Conservation (phyloP, 2,113 vertebrate genomes). For the Hippoglossus stenolepis region DNA sequence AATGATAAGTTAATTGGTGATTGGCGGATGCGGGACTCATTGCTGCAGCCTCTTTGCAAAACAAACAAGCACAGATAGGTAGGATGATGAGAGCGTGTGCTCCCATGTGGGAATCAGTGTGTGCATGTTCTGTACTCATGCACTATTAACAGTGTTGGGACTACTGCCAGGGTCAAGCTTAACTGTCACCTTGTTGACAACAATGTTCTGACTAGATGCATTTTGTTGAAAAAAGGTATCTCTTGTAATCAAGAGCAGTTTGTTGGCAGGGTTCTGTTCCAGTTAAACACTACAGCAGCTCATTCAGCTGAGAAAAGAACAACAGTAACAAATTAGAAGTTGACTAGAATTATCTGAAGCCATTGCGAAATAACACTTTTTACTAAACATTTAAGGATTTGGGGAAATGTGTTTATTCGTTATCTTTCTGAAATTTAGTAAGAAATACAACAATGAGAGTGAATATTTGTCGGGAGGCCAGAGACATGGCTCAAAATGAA, state of each 20-base stretch:
- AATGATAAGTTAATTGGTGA: slow-evolving; percentile 3
- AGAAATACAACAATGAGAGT: background rate
- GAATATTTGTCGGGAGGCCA: too few relatives aligned
- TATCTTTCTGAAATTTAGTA: too few relatives aligned
- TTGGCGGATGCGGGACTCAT: background rate
- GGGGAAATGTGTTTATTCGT: too few relatives aligned
- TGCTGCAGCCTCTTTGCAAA: background rate
- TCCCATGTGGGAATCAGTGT: background rate
- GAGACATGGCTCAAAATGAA: background rate
- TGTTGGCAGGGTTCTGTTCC: background rate
- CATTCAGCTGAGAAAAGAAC: background rate
- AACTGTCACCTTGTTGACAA: slow-evolving; percentile 28
- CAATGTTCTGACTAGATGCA: slow-evolving; percentile 20
- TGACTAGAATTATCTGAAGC: too few relatives aligned
- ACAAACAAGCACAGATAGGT: slow-evolving; percentile 17
- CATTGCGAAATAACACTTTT: too few relatives aligned
- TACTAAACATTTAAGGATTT: too few relatives aligned
- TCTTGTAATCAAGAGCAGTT: background rate
- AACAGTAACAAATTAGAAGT: background rate
- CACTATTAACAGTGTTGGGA: slow-evolving; percentile 32
- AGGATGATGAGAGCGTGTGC: slow-evolving; percentile 20
- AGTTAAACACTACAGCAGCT: background rate
- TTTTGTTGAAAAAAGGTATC: background rate
- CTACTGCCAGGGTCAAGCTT: slow-evolving; percentile 57
- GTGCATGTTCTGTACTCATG: slow-evolving; percentile 2